These are phyloP conservation scores for Corydoras sp. DNA, from an alignment of 2,113 vertebrate genomes.

Conservation along the genomic window DNA sequence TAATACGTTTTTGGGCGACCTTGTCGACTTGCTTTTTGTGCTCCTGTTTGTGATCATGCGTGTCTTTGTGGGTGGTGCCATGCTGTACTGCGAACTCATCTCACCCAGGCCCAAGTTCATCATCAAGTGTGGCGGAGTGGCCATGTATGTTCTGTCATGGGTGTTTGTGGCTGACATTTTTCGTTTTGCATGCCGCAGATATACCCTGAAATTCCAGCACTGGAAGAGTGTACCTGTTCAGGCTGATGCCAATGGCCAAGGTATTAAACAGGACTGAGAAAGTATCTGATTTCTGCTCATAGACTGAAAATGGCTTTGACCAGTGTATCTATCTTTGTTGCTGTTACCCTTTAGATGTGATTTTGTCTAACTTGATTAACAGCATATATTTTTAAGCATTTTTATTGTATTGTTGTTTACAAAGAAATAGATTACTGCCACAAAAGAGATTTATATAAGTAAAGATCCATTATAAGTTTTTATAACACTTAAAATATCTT, in stretches of 20 bases:
- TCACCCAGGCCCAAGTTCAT: constrained; percentile 84
- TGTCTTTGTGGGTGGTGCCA: constrained; percentile 81
- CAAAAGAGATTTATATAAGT: too few relatives aligned
- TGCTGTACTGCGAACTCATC: constrained; percentile 88
- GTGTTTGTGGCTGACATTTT: constrained; percentile 90
- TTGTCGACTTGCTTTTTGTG: constrained; percentile 85
- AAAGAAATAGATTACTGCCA: too few relatives aligned
- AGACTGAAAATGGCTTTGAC: constrained; percentile 2
- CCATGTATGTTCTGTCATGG: constrained; percentile 91
- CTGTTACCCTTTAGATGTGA: background rate
- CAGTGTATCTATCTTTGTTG: constrained; percentile 7
- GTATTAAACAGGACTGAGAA: constrained; percentile 62
- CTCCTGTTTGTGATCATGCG: constrained; percentile 83
- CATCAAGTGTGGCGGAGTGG: constrained; percentile 83
- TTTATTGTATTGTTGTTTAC: background rate
- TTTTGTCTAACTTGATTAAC: constrained; percentile 21
- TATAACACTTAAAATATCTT: too few relatives aligned
- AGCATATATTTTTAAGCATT: constrained; percentile 4
- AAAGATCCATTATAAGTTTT: too few relatives aligned
- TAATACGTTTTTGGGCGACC: constrained; percentile 68
- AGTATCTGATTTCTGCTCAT: too few relatives aligned
- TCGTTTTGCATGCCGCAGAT: constrained; percentile 78
- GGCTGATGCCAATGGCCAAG: constrained; percentile 57
- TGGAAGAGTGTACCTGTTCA: constrained; percentile 57
- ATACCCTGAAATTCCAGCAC: constrained; percentile 68